phyloP scores from a whole-genome alignment of 2,113 vertebrate genomes.

The Neotragus pygmaeus region DNA sequence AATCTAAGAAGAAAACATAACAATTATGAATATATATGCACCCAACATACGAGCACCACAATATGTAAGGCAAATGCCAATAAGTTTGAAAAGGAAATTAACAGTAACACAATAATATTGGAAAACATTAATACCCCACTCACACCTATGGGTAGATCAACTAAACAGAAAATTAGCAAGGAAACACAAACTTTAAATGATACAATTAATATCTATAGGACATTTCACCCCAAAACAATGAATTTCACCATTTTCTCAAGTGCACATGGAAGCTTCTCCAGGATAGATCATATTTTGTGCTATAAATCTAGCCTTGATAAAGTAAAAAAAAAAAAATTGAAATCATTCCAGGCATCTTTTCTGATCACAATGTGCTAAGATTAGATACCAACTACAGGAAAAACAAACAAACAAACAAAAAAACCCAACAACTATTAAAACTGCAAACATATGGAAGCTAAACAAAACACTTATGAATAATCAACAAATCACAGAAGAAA shows the following conservation, averaged over 20 bases:
- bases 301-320: background rate
- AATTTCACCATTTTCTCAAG: background rate
- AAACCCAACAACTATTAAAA: background rate
- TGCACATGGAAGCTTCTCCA: background rate
- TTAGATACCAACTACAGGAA: background rate
- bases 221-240: background rate
- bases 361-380: background rate
- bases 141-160: background rate
- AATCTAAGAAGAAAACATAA: background rate
- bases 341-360: background rate
- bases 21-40: background rate
- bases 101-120: background rate
- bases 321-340: no score
- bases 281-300: background rate
- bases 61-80: background rate
- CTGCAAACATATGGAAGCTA: background rate
- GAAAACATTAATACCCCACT: background rate
- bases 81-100: background rate
- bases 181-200: background rate
- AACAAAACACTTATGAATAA: background rate
- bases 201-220: background rate
- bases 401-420: no score
- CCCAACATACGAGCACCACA: background rate
- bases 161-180: background rate
- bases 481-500: background rate